Evolutionary conservation across 2,113 vertebrate genomes (phyloP), one percentile per base, ranked within the genome.

Genomic region (Sebastes schlegelii): DNA sequence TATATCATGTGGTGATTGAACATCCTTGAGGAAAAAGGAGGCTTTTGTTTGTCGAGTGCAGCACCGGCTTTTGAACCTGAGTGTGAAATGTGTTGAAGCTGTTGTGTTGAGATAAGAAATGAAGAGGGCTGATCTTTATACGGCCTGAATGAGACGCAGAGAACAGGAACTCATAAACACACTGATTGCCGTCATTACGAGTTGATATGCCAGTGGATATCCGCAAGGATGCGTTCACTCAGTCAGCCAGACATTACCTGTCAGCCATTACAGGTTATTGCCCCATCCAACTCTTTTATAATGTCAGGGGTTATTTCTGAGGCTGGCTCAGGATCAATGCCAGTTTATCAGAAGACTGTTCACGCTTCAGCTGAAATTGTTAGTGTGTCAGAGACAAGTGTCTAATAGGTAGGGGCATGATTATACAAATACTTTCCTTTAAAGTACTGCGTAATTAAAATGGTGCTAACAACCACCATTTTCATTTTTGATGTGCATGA

Each of bases 161-260:
- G 85, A 69, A 64, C 77, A 90, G 82, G 65, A 91, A 71, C 89
- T 86, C 84, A 74, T 92, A 92, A 93, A 92, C 72, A 55, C 14
- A 1, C 64, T 84, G 90, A 90, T 86, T 90, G 79, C 70, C 43
- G 60, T 86, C 86, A 76, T 93, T 83, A 79, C 26, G 81, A 86
- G 85, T 68, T 71, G 83, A 91, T 81, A 43, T 89, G 83, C 79
- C 81, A 85, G 86, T 91, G 89, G 89, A 92, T 89, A 87, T 93
- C 87, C 85, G 21, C 23, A 51, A 70, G 87, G 91, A 93, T 87
- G 84, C 78, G 62, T 85, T 80, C 65, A 74, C 77, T 86, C 62
- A 82, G 66, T 72, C 64, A 79, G 60, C 21, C 85, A 84, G 62
- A 83, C 82, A 65, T 83, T 68, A 86, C 52, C 79, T 77, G 78